Base-by-base conservation (phyloP, 2,888 invertebrate genomes). In the Galeopsomyia nigrocyanea region DNA sequence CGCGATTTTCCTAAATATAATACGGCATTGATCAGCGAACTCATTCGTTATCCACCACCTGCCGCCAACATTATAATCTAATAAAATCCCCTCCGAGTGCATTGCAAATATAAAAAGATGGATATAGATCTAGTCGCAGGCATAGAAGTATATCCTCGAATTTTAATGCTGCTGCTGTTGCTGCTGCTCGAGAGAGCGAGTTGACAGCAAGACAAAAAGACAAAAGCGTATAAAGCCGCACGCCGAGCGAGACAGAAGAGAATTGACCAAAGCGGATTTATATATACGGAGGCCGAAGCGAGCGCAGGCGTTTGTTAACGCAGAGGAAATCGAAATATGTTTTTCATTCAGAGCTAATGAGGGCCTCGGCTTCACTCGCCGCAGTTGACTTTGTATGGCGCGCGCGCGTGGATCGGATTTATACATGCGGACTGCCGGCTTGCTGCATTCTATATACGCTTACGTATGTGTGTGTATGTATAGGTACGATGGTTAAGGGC, bases 311-410 rank as follows among this genome's bases (percentile, higher is more conserved):
- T 63, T 75, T 63, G 74, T 69, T 75, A 75, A 69, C 68, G 65
- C 64, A 46, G 50, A 55, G 49, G 49, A 69, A 69, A 75, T 72
- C 75, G 75, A 75, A 72, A 75, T 72, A 72, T 72, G 72, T 72
- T 75, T 26, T 75, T 75, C 69, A 68, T 75, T 75, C 71, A 19
- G 47, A 51, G 62, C 68, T 75, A 71, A 75, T 71, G 74, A 71
- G 62, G 68, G 68, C 51, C 51, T 51, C 51, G n/a, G 49, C 7
- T 68, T 26, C 64, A 49, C 65, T 68, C 60, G 21, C 19, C 49
- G n/a, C n/a, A 3, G 64, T 49, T 62, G 53, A 63, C 74, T 70
- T 66, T 70, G 55, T 63, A 66, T 57, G 51, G 47, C 62, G 22
- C 39, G 3, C n/a, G 49, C 10, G 51, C 10, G 22, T 17, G 53